Conservation (phyloP, 2,113 vertebrate genomes). For the Lepisosteus oculatus region DNA sequence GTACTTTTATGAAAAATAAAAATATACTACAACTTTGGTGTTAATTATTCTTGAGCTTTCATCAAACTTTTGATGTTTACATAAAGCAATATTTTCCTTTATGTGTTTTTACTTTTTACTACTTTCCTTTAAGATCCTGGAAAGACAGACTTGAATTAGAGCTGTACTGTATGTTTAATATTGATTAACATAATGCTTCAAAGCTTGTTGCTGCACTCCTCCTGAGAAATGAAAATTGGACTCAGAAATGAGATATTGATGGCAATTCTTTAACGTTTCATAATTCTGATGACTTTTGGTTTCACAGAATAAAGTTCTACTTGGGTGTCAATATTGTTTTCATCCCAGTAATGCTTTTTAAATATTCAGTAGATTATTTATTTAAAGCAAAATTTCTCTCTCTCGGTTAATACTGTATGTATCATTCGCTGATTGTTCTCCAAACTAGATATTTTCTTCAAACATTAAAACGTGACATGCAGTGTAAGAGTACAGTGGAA, state of each 20-base stretch:
- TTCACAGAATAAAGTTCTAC: conserved; percentile 24
- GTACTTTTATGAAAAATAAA: too few species aligned
- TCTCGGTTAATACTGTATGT: conserved; percentile 19
- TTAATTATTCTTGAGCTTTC: too few species aligned
- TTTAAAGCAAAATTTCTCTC: conserved; percentile 8
- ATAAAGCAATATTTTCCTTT: too few species aligned
- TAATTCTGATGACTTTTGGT: conserved; percentile 26
- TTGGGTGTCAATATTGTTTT: conserved; percentile 33
- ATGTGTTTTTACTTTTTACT: conserved; percentile 11
- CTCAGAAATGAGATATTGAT: conserved; percentile 33
- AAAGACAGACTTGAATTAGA: conserved; percentile 37
- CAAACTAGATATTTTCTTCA: conserved; percentile 2
- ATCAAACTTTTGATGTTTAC: too few species aligned
- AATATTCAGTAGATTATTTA: conserved; percentile 26
- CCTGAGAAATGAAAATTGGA: conserved; percentile 34
- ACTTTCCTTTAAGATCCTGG: conserved; percentile 6
- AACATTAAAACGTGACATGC: conserved; percentile 1
- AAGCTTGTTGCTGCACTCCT: conserved; percentile 27
- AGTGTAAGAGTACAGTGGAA: conserved; percentile 14
- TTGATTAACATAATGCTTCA: conserved; percentile 39
- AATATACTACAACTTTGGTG: too few species aligned
- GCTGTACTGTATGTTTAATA: conserved; percentile 32
- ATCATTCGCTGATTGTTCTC: not conserved
- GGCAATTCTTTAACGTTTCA: conserved; percentile 40
- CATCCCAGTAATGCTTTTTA: conserved; percentile 13